phyloP scores from a whole-genome alignment of 2,888 invertebrate genomes.

The Pterobdella sp. region DNA sequence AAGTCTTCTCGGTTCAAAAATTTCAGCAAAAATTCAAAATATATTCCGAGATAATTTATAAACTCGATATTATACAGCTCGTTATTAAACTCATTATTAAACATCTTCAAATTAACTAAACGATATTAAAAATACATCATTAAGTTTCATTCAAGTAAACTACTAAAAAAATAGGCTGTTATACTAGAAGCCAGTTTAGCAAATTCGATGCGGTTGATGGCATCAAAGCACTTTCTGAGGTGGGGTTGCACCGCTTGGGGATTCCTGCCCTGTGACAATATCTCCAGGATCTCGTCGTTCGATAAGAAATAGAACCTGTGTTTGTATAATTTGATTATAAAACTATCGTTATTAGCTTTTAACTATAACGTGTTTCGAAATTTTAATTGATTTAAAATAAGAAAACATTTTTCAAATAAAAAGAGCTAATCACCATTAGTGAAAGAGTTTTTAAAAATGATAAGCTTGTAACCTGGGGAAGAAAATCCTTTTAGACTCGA shows the following conservation, averaged over 20 bases:
- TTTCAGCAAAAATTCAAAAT: no score
- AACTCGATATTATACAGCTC: no score
- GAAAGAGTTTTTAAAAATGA: no score
- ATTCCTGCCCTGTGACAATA: constrained; percentile 79
- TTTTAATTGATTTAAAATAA: not conserved
- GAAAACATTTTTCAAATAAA: not conserved
- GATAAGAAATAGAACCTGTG: constrained; percentile 75
- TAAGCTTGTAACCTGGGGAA: constrained; percentile 58
- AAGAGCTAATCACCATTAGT: not conserved
- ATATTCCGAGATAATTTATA: no score
- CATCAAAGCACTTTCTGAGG: constrained; percentile 72
- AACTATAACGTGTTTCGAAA: not conserved
- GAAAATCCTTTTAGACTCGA: constrained; percentile 77
- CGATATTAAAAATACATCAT: no score
- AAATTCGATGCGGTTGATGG: constrained; percentile 52
- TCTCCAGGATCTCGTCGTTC: constrained; percentile 79
- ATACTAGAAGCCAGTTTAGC: constrained; percentile 32
- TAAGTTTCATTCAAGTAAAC: no score
- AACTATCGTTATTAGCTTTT: not conserved
- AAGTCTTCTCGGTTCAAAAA: no score
- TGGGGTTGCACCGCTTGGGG: constrained; percentile 79
- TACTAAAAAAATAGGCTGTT: no score
- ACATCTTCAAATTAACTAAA: no score
- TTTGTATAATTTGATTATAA: not conserved
- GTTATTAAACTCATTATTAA: no score